Conservation (phyloP, 2,888 invertebrate species). For the Sarcophaga variegata region DNA sequence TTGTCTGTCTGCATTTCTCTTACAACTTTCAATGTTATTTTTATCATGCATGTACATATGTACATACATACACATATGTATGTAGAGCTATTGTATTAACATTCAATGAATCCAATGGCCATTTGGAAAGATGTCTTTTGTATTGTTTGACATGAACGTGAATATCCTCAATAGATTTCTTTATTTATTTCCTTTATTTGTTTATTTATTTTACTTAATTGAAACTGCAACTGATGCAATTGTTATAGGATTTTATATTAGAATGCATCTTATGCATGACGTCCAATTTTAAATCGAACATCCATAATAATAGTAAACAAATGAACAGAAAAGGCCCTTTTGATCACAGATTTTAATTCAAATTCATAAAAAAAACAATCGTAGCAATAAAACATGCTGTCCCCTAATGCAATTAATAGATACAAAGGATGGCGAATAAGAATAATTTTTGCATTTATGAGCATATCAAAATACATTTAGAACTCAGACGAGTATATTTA, state of each 20-base stretch:
- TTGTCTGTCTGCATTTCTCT: no score
- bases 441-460: background rate
- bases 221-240: conserved; percentile 70
- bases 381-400: no score
- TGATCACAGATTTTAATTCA: no score
- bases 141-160: conserved; percentile 34
- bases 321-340: background rate
- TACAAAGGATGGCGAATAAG: background rate
- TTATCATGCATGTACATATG: background rate
- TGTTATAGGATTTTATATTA: conserved; percentile 5
- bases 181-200: conserved; percentile 70
- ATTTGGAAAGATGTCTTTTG: conserved; percentile 12
- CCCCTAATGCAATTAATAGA: background rate
- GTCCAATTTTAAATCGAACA: conserved; percentile 35
- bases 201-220: conserved; percentile 76
- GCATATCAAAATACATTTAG: background rate
- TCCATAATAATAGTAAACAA: background rate
- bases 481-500: background rate
- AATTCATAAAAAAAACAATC: no score
- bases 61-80: background rate
- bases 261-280: background rate
- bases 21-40: background rate
- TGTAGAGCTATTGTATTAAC: no score
- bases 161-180: conserved; percentile 27
- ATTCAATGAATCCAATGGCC: background rate